Evolutionary conservation across 2,888 invertebrate species (phyloP), one percentile per base, ranked within the genome.

Genomic region (Melitaea athalia): DNA sequence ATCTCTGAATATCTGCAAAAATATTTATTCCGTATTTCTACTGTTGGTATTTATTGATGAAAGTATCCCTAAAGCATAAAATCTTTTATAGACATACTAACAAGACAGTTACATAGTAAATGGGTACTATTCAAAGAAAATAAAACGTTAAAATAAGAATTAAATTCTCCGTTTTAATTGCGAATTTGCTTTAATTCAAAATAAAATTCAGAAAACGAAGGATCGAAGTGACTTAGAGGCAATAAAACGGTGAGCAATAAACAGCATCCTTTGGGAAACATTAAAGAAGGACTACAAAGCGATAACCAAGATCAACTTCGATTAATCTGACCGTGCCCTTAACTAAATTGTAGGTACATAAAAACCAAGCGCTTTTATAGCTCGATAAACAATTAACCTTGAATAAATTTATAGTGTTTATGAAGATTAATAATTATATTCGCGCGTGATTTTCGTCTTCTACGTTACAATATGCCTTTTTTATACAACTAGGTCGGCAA

Each of bases 161-260:
- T 24, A 24, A 24, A 24, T 24, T 24, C 24, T n/a, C 47, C 47
- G 24, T 3, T 33, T 55, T 55, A 55, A 55, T 33, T 55, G 53
- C 31, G 53, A 55, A 3, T 33, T 55, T 55, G 8, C 31, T 57
- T 57, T 42, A 57, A 57, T 57, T 15, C 31, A 38, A 65, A 67
- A 67, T 70, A 47, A 67, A 70, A 64, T 59, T 53, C 52, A 67
- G 64, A 70, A 64, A 67, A 68, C 63, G 63, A 68, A 59, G 60
- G 52, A 49, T 53, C 63, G 63, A 57, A 66, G 64, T 52, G 59
- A 65, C 65, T 70, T 64, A 67, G 38, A 62, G 70, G 70, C 66
- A 68, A 74, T 74, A 74, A 65, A 70, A 72, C 68, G 69, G 57
- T 59, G 62, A 66, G 69, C 65, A 67, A 70, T 72, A 66, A 69